Evolutionary conservation across 2,888 invertebrate genomes (phyloP), one percentile per base, ranked within the genome.

Genomic region (Macaria liturata): DNA sequence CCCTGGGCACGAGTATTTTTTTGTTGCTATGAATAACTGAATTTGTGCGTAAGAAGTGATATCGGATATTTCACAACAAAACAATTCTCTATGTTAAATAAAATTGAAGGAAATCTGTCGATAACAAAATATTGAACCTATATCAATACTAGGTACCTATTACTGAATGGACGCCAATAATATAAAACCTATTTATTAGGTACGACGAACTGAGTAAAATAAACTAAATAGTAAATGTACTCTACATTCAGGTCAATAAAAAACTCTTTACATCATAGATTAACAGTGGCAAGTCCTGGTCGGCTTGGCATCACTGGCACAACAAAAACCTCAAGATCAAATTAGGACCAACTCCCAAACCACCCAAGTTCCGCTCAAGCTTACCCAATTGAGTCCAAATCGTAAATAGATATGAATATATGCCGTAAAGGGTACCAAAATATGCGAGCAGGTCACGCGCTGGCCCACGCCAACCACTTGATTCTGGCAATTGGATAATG

Each of bases 391-490:
- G 32, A 46, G 43, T 9, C 20, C 43, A 47, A 48, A 31, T 50
- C 46, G 46, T 57, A 55, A 59, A 53, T 55, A 54, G 46, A 60
- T 60, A 57, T 47, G 52, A 61, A 66, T 59, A 65, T 56, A 58
- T 47, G 34, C 34, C 43, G 46, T 49, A 56, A 54, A 59, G 52
- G 62, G 63, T 64, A 68, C 72, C 67, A 74, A 81, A 83, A 84
- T 78, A 78, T 70, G 75, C 72, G 81, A 76, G 70, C 82, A 80
- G 84, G 86, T 88, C 89, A 86, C 88, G 89, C 83, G 86, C 78
- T 80, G 76, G 91, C 91, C 91, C 89, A 91, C 91, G 91, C 91
- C 81, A 89, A 91, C 83, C 87, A 86, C 81, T 91, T 90, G 84
- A 79, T 81, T 82, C 78, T 74, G 73, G 70, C 86, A 90, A 91